Evolutionary conservation across 1,140 invertebrate species (phyloP).

Genomic region (Zophobas morio): DNA sequence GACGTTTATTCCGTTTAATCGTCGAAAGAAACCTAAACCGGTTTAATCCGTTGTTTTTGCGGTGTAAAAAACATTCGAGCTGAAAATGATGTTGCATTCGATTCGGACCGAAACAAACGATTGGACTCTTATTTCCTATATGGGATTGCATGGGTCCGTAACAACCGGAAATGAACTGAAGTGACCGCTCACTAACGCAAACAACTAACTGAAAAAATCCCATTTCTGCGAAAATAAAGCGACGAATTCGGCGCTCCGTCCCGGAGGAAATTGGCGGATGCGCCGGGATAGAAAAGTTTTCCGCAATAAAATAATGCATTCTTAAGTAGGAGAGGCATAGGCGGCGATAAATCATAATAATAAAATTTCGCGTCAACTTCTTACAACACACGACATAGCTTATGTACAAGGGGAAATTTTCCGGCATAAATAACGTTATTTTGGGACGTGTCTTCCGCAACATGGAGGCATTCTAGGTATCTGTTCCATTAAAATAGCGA

Average conservation of each 20-base stretch:
- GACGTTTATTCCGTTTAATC: not conserved
- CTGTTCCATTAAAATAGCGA: constrained; percentile 22
- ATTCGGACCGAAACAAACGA: constrained; percentile 34
- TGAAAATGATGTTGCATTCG: constrained; percentile 22
- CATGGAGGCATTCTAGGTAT: constrained; percentile 37
- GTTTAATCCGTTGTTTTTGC: not conserved
- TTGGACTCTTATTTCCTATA: constrained; percentile 49
- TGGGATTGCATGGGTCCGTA: constrained; percentile 45
- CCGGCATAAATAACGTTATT: constrained; percentile 45
- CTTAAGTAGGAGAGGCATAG: constrained; percentile 10
- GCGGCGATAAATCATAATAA: constrained; percentile 42
- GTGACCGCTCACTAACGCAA: constrained; percentile 48
- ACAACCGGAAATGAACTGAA: constrained; percentile 48
- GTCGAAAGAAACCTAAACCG: not conserved
- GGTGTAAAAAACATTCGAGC: not conserved
- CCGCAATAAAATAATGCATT: constrained; percentile 37
- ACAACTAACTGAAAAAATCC: constrained; percentile 46
- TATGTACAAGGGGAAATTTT: constrained; percentile 34
- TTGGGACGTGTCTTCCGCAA: constrained; percentile 22
- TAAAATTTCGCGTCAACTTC: constrained; percentile 47
- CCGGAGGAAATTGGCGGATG: constrained; percentile 10
- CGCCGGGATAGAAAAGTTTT: constrained; percentile 20
- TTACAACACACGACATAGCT: constrained; percentile 20
- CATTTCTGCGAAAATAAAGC: constrained; percentile 29
- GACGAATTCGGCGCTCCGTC: not conserved